Conservation (phyloP, 2,113 vertebrate species). For the Carollia perspicillata region DNA sequence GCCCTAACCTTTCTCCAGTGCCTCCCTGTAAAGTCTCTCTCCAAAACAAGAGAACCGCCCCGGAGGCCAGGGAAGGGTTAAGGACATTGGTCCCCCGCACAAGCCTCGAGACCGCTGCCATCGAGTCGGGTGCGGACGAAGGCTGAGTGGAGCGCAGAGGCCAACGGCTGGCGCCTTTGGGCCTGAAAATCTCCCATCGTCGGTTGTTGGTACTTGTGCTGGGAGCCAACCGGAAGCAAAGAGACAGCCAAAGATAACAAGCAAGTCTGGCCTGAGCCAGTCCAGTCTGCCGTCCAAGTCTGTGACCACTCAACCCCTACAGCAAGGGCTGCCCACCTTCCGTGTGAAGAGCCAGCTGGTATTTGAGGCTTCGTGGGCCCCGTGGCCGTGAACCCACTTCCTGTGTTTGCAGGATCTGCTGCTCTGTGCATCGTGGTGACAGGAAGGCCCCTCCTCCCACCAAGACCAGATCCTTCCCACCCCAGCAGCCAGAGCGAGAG, state of each 20-base stretch:
- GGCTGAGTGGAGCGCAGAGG: not conserved
- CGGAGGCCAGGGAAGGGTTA: not conserved
- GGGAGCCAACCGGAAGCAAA: not conserved
- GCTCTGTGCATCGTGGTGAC: accelerated
- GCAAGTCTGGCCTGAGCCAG: not conserved
- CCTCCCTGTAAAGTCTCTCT: not conserved
- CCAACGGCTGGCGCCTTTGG: not conserved
- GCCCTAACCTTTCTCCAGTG: not conserved
- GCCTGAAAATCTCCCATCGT: not conserved
- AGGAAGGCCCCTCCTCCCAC: not conserved
- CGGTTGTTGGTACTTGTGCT: not conserved
- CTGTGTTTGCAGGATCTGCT: not conserved
- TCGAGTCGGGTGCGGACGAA: not conserved
- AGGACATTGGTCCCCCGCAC: too few relatives aligned
- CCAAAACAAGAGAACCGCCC: not conserved
- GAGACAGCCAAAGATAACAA: not conserved
- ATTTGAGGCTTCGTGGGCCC: not conserved
- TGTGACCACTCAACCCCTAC: not conserved
- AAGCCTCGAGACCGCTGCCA: not conserved
- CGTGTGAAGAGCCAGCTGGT: not conserved
- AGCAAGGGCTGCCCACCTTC: not conserved
- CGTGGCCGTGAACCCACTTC: not conserved
- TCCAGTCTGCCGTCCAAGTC: not conserved
- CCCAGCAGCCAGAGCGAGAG: not conserved
- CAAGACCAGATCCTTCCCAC: not conserved